Evolutionary conservation across 2,888 invertebrate genomes (phyloP).

Genomic region (Clivina fossor): DNA sequence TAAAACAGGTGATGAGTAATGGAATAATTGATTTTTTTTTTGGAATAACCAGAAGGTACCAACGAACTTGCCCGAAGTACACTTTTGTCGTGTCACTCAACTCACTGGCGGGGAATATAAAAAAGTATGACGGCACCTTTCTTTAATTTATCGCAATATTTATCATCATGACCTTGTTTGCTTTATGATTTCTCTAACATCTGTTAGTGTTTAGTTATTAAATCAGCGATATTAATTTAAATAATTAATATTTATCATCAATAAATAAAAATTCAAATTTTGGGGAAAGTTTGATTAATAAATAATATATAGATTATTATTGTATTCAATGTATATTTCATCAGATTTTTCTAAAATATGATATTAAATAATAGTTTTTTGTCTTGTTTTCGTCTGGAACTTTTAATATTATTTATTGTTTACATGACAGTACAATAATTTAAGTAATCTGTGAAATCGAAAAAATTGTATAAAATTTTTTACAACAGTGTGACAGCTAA

Average conservation of each 20-base stretch:
- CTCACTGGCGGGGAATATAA: conserved; percentile 29
- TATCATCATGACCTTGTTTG: conserved; percentile 32
- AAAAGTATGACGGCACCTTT: conserved; percentile 33
- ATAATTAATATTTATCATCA: conserved; percentile 11
- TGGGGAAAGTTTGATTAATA: not conserved
- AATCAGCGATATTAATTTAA: not conserved
- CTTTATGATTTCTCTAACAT: conserved; percentile 20
- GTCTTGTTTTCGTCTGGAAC: not conserved
- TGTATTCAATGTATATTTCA: not conserved
- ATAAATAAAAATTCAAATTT: conserved; percentile 17
- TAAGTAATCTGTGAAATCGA: conserved; percentile 16
- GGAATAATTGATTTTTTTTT: no score
- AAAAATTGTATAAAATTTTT: conserved; percentile 20
- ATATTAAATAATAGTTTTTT: no score
- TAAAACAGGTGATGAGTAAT: no score
- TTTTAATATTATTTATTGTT: conserved; percentile 15
- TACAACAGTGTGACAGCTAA: conserved; percentile 8
- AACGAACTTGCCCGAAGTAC: conserved; percentile 18
- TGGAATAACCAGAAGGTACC: no score
- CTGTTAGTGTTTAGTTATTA: conserved; percentile 1
- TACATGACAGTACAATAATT: conserved; percentile 18
- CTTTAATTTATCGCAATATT: conserved; percentile 26
- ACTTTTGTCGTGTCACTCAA: conserved; percentile 8
- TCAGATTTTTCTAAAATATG: not conserved
- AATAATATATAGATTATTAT: conserved; percentile 8